Percentiles rank a stretch among this genome's conserved stretches.
These are phyloP conservation scores for Carcina quercana DNA, from an alignment of 2,888 invertebrate genomes.

Conservation along the genomic window DNA sequence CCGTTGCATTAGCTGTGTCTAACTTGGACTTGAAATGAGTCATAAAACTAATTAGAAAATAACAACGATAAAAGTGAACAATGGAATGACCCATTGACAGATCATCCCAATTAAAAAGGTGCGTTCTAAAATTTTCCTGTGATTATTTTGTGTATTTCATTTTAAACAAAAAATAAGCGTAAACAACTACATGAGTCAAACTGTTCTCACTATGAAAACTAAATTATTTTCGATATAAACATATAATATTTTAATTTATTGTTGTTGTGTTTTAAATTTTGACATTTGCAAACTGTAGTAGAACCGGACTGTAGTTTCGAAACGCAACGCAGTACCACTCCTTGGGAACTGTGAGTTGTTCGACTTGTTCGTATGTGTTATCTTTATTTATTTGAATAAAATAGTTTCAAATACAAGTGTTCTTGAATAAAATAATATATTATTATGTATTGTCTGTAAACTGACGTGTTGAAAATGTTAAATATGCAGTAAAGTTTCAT, in stretches of 20 bases:
- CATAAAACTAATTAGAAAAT: slow-evolving; percentile 6
- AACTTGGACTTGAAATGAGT: slow-evolving; percentile 2
- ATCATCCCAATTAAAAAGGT: slow-evolving; percentile 22
- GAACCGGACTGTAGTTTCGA: slow-evolving; percentile 15
- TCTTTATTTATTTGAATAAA: slow-evolving; percentile 14
- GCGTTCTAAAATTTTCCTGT: slow-evolving; percentile 35
- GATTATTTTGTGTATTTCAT: too few relatives aligned
- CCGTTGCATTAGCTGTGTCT: slow-evolving; percentile 4
- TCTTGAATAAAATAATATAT: slow-evolving; percentile 4
- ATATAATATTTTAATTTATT: too few relatives aligned
- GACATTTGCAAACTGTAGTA: background rate
- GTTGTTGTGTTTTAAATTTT: background rate
- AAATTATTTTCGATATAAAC: too few relatives aligned
- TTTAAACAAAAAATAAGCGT: too few relatives aligned
- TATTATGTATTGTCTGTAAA: slow-evolving; percentile 7
- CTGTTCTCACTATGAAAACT: too few relatives aligned
- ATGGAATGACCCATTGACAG: slow-evolving; percentile 26
- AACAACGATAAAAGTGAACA: slow-evolving; percentile 17
- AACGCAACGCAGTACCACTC: slow-evolving; percentile 29
- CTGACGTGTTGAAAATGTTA: background rate
- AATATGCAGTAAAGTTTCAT: slow-evolving; percentile 19
- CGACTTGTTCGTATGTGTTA: slow-evolving; percentile 18
- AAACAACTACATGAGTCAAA: too few relatives aligned
- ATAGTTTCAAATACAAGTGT: slow-evolving; percentile 1
- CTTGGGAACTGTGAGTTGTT: slow-evolving; percentile 25